Percentiles rank a stretch among this genome's conserved stretches.
These are phyloP conservation scores for Microplitis demolitor DNA, from an alignment of 1,140 invertebrate species.

Conservation along the genomic window DNA sequence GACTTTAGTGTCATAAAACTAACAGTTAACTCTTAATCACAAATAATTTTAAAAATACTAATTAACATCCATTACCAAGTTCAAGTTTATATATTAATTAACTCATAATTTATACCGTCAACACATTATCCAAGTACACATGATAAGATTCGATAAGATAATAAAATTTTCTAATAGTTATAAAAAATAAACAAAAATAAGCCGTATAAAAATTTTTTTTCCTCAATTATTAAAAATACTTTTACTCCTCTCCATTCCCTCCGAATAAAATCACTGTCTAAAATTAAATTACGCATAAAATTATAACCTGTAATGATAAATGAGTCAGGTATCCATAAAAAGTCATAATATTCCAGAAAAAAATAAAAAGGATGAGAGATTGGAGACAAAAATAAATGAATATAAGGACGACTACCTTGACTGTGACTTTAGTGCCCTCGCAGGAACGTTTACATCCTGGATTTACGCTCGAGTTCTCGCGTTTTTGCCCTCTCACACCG, in stretches of 20 bases:
- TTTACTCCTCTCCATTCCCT: no score
- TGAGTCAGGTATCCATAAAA: neutral
- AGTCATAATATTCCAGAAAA: neutral
- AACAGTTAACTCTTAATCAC: no score
- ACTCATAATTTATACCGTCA: no score
- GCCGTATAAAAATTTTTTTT: no score
- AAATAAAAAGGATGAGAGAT: neutral
- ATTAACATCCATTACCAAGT: no score
- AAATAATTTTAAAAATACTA: no score
- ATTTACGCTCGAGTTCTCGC: slow-evolving; percentile 37
- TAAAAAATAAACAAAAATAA: no score
- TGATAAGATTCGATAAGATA: no score
- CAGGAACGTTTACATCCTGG: slow-evolving; percentile 30
- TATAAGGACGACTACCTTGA: slow-evolving; percentile 31
- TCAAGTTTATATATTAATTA: no score
- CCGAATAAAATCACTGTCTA: neutral
- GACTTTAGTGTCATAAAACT: neutral
- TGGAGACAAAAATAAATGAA: slow-evolving; percentile 12
- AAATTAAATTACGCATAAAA: neutral
- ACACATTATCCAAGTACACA: no score
- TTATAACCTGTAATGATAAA: neutral
- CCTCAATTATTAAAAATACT: no score
- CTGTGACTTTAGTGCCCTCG: slow-evolving; percentile 17
- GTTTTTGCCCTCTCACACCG: slow-evolving; percentile 30
- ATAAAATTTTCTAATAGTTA: no score